Base-by-base conservation (phyloP, 2,797 vertebrate species). In the Micropoecilia bifurca region DNA sequence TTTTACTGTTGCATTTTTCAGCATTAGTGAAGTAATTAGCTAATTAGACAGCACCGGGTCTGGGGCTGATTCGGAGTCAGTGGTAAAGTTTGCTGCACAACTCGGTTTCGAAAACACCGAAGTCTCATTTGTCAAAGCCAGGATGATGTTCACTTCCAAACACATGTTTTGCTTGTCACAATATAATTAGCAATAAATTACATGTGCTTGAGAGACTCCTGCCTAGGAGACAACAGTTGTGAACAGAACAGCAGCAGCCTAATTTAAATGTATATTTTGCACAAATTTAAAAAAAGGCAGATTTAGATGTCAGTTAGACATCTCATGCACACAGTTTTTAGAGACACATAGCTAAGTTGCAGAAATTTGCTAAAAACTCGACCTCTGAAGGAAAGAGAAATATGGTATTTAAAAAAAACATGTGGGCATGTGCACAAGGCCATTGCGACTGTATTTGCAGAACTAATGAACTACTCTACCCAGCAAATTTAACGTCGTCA, bases 161-260 rank as follows among this genome's bases (percentile, higher is more conserved):
- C 66, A 69, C 66, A 69, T 69, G 66, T 69, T 69, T 69, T 43
- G 39, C 39, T 69, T 43, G 39, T 69, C 39, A 69, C 39, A 43
- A 69, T 69, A 69, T 69, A 69, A 69, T 69, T 69, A 69, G 66
- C 36, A 14, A 43, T 69, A 69, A 43, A 69, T 25, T 43, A n/a
- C 66, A 43, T 69, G 22, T 25, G 9, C 63, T 41, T 68, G 33
- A 68, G 3, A 41, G 36, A 68, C 39, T 69, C 10, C 22, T 41
- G 39, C 22, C 14, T 69, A 43, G 36, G 41, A n/a, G 4, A 43
- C 39, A 69, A 2, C 25, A n/a, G 39, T 14, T 43, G 20, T 41
- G 10, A 69, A n/a, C 22, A 69, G 39, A 69, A 43, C 22, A 69
- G 66, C 10, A 2, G 10, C 66, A n/a, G 66, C 22, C 22, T 25